Base-by-base conservation (phyloP, 2,888 invertebrate species). In the Osmoderma eremita region DNA sequence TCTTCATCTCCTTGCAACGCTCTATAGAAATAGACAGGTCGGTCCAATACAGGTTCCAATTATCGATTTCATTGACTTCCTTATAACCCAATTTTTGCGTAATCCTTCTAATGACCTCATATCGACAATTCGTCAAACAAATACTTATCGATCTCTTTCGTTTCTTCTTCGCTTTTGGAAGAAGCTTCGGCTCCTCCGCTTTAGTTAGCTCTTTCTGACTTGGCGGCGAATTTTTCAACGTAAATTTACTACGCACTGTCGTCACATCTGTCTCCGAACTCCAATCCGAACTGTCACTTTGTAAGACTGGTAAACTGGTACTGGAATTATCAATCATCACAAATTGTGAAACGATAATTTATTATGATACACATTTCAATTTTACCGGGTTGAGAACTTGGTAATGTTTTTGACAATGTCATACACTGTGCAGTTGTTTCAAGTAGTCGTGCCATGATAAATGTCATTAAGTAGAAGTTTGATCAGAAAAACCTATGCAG, bases 31-130 rank as follows among this genome's bases (percentile, higher is more conserved):
- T 91, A 72, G 93, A 91, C 76, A 91, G 88, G 79, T 96, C 96
- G 0, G 93, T 93, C 96, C 96, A 97, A 77, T 91, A 92, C 71
- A 97, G 87, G 79, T 94, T 93, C 96, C 96, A 97, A 62, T 90
- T 88, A 67, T 93, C 93, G 53, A 88, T 88, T 73, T 94, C 94
- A 0, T 87, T 85, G 0, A 93, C 93, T 79, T 92, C 91, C 68
- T 88, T 87, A 86, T 91, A 91, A 0, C 90, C 91, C 77, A 89
- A 90, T 70, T 88, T 88, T 68, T 87, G 84, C 1, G 91, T 88
- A 0, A 90, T 88, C 75, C 88, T 87, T 42, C 90, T 84, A 41
- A 94, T 91, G 69, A 90, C 88, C 70, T 91, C 91, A 78, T 91
- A 91, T 22, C 90, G 88, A 75, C 91, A 91, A 81, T 88, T 89